A percentile compares a stretch with the other conserved stretches of the same genome.
phyloP scores from a whole-genome alignment of 2,797 vertebrate genomes.

The Lates japonicus region DNA sequence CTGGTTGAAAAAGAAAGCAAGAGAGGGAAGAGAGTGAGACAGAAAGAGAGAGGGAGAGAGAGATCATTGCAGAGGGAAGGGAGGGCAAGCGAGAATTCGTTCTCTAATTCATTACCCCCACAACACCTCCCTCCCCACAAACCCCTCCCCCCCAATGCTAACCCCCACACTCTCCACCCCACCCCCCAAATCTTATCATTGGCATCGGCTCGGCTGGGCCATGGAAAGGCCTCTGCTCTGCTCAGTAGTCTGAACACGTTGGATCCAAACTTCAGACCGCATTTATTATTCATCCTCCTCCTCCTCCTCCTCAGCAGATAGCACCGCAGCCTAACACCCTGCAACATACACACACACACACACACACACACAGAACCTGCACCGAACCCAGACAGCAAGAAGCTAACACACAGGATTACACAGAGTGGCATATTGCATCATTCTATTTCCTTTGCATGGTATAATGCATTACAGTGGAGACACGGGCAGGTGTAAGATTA shows the following conservation, averaged over 20 bases:
- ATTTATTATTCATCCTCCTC: constrained; percentile 87
- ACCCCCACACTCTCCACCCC: constrained; percentile 1
- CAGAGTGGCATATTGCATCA: constrained; percentile 42
- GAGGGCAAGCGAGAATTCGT: constrained; percentile 67
- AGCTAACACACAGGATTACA: constrained; percentile 21
- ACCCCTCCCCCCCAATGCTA: not conserved
- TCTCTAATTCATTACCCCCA: constrained; percentile 76
- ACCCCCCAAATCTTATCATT: constrained; percentile 67
- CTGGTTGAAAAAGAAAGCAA: constrained; percentile 74
- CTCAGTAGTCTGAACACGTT: constrained; percentile 88
- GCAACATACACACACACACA: constrained; percentile 35
- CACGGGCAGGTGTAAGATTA: constrained; percentile 39
- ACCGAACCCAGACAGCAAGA: constrained; percentile 15
- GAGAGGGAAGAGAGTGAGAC: constrained; percentile 54
- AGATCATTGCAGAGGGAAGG: constrained; percentile 69
- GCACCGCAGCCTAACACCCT: constrained; percentile 46
- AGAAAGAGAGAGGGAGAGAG: constrained; percentile 51
- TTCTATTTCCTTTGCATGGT: constrained; percentile 36
- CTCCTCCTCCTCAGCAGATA: constrained; percentile 48
- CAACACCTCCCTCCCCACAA: constrained; percentile 30
- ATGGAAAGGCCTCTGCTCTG: constrained; percentile 69
- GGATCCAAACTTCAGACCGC: constrained; percentile 86
- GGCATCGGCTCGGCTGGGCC: constrained; percentile 68
- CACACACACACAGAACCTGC: constrained; percentile 25
- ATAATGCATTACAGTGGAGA: constrained; percentile 33